These are phyloP conservation scores for Chaenodraco wilsoni DNA, from an alignment of 2,797 vertebrate species.

Conservation along the genomic window DNA sequence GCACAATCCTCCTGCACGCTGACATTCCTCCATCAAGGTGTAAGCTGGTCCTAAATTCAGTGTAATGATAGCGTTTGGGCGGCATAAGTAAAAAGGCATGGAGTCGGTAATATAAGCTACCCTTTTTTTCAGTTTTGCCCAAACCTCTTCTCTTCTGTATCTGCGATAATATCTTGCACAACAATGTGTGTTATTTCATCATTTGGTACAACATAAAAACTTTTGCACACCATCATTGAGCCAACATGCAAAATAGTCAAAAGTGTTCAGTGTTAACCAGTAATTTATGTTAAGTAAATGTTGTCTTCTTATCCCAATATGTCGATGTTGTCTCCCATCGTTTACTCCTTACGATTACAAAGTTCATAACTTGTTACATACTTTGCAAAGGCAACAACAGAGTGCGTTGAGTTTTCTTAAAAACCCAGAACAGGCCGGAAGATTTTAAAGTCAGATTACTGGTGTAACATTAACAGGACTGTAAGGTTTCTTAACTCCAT, in stretches of 20 bases:
- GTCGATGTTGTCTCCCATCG: slow-evolving; percentile 11
- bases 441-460: slow-evolving; percentile 25
- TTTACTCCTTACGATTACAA: slow-evolving; percentile 17
- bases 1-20: slow-evolving; percentile 54
- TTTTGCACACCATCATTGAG: slow-evolving; percentile 47
- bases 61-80: slow-evolving; percentile 52
- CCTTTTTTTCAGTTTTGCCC: slow-evolving; percentile 23
- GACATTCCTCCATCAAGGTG: slow-evolving; percentile 52
- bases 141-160: slow-evolving; percentile 30
- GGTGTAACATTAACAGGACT: slow-evolving; percentile 54
- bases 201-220: slow-evolving; percentile 37
- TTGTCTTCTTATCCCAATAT: slow-evolving; percentile 9
- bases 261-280: slow-evolving; percentile 48
- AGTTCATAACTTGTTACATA: slow-evolving; percentile 47
- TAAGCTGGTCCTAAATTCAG: slow-evolving; percentile 63
- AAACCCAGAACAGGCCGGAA: slow-evolving; percentile 15
- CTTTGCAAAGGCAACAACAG: slow-evolving; percentile 34
- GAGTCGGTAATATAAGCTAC: slow-evolving; percentile 9
- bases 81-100: slow-evolving; percentile 24
- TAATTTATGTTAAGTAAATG: slow-evolving; percentile 8
- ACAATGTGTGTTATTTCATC: slow-evolving; percentile 24
- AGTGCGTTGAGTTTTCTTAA: slow-evolving; percentile 12
- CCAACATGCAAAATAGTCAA: slow-evolving; percentile 27
- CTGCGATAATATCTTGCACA: slow-evolving; percentile 26
- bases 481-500: slow-evolving; percentile 46